Base-by-base conservation (phyloP, 2,888 invertebrate species). In the Chloromyia formosa region DNA sequence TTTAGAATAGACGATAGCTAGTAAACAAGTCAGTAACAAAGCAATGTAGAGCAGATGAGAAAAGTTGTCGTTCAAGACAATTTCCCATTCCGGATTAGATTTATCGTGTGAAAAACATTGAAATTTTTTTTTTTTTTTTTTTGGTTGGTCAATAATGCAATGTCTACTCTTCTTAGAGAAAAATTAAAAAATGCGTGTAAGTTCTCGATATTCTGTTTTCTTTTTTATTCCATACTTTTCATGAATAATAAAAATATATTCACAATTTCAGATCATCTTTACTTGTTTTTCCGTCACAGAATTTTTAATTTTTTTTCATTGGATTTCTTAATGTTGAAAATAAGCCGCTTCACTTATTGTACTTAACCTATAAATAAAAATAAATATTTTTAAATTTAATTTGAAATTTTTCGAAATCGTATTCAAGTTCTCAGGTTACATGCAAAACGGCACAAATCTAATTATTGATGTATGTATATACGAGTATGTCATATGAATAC, bases 351-450 rank as follows among this genome's bases (percentile, higher is more conserved):
- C 53, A 16, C 42, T 22, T 53, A 69, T 27, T 54, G 54, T 53
- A 69, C 68, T 69, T 69, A 71, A 42, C 71, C 71, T 71, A 71
- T 40, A 71, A 71, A 40, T 56, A 71, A 71, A 71, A 49, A 22
- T 68, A 62, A 42, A n/a, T 22, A 49, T 49, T 69, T 27, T 54
- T 27, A 16, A 16, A 18, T 69, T 23, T 18, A 22, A 66, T 66
- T 12, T n/a, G 27, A 27, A 54, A 54, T 27, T 23, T 16, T 54
- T 23, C n/a, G 12, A 69, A 69, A 54, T 69, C 22, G 54, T 23
- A n/a, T n/a, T n/a, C n/a, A n/a, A n/a, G n/a, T n/a, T n/a, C n/a
- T n/a, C n/a, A 23, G 9, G 49, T 20, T 20, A 54, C 53, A 20
- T n/a, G 27, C 23, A 69, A 27, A 27, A 7, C 10, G 54, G 27